Evolutionary conservation across 2,113 vertebrate genomes (phyloP), one percentile per base, ranked within the genome.

Genomic region (Aphyosemion australe): DNA sequence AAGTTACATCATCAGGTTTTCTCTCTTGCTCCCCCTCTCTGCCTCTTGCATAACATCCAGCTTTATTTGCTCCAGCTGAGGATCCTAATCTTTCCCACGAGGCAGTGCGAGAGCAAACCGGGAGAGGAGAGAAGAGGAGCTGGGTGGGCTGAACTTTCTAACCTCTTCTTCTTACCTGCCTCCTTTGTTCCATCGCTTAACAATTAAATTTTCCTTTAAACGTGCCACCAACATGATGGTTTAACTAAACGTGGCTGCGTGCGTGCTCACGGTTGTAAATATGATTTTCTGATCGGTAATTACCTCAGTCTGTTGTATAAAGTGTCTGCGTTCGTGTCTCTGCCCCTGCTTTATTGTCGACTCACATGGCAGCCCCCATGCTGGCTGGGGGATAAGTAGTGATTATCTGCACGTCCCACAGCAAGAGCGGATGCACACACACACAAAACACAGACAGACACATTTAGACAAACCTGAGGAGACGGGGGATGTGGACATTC

Each of bases 11-110:
- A 83, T 75, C 80, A 69, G 79, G 65, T 51, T 43, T 55, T 69
- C 62, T 80, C 67, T 59, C 42, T 76, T 39, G 48, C 80, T 76
- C 65, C 37, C 74, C 79, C 52, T 83, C 82, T 63, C n/a, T 45
- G 59, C 64, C 59, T 80, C 90, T 92, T 93, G 90, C 89, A 83
- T 92, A 92, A 92, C 74, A 52, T 69, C 60, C 73, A 81, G 88
- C 82, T 89, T 90, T 90, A 92, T 92, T 91, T 87, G 84, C 87
- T 87, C 88, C 89, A 88, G 83, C 87, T 83, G 88, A 90, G 83
- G 84, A 87, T 83, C 84, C 76, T 89, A 88, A 91, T 90, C 88
- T 89, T 85, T 86, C 85, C 84, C 83, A 84, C 57, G 77, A 87
- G 87, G 87, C 87, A 80, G 53, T 1, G 72, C 62, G 32, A 80